Conservation (phyloP, 2,113 vertebrate genomes). For the Cynopterus brachyotis region DNA sequence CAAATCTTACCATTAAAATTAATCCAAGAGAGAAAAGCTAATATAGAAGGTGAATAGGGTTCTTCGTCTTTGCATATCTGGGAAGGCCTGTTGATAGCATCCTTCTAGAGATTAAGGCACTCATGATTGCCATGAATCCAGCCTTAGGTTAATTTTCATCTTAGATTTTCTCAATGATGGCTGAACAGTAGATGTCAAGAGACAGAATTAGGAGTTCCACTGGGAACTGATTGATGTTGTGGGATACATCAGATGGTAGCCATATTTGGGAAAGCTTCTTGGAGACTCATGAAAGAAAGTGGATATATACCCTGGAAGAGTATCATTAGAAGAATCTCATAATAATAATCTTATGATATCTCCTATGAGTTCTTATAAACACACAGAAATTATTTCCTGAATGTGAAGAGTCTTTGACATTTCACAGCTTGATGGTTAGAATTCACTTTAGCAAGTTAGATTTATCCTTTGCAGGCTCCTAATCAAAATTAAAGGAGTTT, state of each 20-base stretch:
- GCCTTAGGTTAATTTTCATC: background rate
- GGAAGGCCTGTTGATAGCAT: background rate
- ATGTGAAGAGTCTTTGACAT: slow-evolving; percentile 2
- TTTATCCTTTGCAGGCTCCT: background rate
- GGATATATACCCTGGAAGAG: background rate
- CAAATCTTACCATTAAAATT: background rate
- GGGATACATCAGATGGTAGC: background rate
- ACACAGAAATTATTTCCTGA: slow-evolving; percentile 26
- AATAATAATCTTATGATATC: background rate
- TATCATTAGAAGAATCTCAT: background rate
- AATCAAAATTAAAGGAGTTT: slow-evolving; percentile 38
- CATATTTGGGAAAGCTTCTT: background rate
- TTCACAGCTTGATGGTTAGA: background rate
- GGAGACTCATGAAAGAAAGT: background rate
- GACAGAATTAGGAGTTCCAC: background rate
- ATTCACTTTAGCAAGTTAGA: slow-evolving; percentile 43
- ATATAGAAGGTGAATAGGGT: background rate
- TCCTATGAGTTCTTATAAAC: slow-evolving; percentile 25
- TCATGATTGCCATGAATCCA: background rate
- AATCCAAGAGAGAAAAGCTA: background rate
- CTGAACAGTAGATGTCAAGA: background rate
- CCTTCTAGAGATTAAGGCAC: background rate
- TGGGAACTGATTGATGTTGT: background rate
- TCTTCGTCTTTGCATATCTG: background rate
- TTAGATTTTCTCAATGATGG: background rate